phyloP scores from a whole-genome alignment of 2,113 vertebrate species.

The Xenotilapia caudafasciata region DNA sequence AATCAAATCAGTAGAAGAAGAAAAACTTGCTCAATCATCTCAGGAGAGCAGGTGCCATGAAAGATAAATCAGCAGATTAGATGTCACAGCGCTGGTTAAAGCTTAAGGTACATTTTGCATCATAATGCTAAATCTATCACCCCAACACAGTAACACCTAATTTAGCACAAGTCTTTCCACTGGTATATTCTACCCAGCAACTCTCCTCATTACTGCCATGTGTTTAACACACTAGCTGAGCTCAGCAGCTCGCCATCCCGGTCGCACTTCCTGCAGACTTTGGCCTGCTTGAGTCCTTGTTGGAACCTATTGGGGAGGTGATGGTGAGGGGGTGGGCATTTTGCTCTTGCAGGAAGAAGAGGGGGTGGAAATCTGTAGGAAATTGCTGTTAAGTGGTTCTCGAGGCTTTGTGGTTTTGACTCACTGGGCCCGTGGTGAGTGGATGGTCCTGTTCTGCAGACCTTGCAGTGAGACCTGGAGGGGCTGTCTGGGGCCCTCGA shows the following conservation, averaged over 20 bases:
- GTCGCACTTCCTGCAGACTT: constrained; percentile 30
- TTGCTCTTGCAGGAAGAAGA: constrained; percentile 46
- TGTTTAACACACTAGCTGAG: constrained; percentile 49
- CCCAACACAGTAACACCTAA: background rate
- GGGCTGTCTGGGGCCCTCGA: constrained; percentile 4
- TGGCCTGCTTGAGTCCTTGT: constrained; percentile 24
- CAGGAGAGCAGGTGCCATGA: background rate
- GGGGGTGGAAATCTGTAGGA: constrained; percentile 48
- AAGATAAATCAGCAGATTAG: background rate
- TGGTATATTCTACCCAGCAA: background rate
- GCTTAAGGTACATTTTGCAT: background rate
- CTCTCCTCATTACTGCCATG: constrained; percentile 3
- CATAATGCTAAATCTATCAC: background rate
- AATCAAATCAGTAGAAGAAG: background rate
- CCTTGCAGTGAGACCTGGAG: background rate
- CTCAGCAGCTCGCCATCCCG: constrained; percentile 34
- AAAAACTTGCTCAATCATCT: background rate
- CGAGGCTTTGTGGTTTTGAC: constrained; percentile 69
- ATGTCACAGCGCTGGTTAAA: background rate
- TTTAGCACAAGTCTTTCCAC: background rate
- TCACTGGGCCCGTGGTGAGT: constrained; percentile 48
- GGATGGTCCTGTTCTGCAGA: constrained; percentile 37
- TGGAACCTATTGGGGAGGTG: constrained; percentile 8
- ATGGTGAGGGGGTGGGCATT: background rate
- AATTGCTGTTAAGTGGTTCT: constrained; percentile 70